Percentiles rank a stretch among this genome's conserved stretches.
phyloP scores from a whole-genome alignment of 2,113 vertebrate species.

The Natator depressus region DNA sequence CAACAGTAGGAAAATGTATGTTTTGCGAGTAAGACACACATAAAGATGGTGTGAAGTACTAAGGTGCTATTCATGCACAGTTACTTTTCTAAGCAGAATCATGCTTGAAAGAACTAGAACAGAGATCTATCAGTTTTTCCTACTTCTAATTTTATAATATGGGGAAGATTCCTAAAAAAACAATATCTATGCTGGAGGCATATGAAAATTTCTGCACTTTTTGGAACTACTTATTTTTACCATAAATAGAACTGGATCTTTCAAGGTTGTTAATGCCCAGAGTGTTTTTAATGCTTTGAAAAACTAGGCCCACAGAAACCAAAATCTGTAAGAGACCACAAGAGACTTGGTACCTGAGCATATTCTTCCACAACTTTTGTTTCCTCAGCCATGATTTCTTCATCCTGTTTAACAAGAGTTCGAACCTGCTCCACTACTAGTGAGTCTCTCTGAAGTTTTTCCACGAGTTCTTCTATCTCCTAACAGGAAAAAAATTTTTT shows the following conservation, averaged over 20 bases:
- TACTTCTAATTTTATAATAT: background rate
- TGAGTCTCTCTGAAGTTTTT: constrained; percentile 69
- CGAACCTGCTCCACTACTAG: constrained; percentile 66
- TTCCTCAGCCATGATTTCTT: constrained; percentile 66
- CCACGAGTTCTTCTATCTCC: constrained; percentile 62
- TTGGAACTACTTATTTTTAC: background rate
- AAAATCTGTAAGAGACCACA: background rate
- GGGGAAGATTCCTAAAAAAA: background rate
- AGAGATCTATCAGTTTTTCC: background rate
- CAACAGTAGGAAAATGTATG: background rate
- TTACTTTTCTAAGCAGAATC: background rate
- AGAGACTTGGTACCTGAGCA: constrained; percentile 47
- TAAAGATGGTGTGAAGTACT: background rate
- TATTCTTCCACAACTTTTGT: constrained; percentile 67
- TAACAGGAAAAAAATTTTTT: background rate
- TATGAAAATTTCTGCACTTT: background rate
- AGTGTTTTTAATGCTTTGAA: background rate
- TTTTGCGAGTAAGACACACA: background rate
- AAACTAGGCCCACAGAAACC: background rate
- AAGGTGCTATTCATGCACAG: background rate
- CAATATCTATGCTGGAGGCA: background rate
- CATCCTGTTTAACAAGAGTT: constrained; percentile 69
- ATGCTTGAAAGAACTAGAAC: background rate
- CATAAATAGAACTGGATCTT: background rate
- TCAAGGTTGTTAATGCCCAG: background rate